A percentile compares a stretch with the other conserved stretches of the same genome.
Conservation (phyloP, 1,140 invertebrate species). For the Drosophila ironensis region DNA sequence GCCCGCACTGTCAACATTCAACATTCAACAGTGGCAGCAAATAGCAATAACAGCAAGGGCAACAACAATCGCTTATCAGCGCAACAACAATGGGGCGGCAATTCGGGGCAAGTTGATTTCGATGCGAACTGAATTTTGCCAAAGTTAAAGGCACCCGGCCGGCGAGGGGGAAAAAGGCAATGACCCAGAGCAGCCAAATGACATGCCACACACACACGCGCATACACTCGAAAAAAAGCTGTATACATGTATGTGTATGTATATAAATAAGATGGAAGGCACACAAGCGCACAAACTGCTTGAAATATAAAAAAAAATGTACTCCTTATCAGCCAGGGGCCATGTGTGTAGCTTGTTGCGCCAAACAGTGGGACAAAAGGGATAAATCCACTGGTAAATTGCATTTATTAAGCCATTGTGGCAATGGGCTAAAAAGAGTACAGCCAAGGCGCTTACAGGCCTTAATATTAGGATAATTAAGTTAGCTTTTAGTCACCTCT, state of each 20-base stretch:
- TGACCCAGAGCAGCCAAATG: slow-evolving; percentile 60
- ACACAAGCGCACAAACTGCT: neutral
- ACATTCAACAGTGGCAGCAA: neutral
- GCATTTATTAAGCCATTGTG: too few species aligned
- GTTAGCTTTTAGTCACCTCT: too few species aligned
- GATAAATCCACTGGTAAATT: too few species aligned
- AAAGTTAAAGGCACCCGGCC: neutral
- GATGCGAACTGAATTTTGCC: neutral
- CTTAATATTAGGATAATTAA: too few species aligned
- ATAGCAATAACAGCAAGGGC: neutral
- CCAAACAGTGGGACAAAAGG: slow-evolving; percentile 36
- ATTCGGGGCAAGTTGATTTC: neutral
- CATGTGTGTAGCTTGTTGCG: slow-evolving; percentile 49
- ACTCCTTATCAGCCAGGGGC: slow-evolving; percentile 56
- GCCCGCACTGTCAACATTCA: neutral
- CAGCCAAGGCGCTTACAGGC: too few species aligned
- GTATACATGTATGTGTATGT: too few species aligned
- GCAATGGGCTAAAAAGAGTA: neutral
- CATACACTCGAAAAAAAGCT: slow-evolving; percentile 1
- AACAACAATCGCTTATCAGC: neutral
- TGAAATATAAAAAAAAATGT: slow-evolving; percentile 3
- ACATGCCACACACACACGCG: slow-evolving; percentile 35
- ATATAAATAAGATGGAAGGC: neutral
- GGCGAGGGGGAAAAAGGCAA: slow-evolving; percentile 27
- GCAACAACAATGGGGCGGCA: neutral